Base-by-base conservation (phyloP, 2,888 invertebrate genomes). In the Drosophila parthenogenetica region DNA sequence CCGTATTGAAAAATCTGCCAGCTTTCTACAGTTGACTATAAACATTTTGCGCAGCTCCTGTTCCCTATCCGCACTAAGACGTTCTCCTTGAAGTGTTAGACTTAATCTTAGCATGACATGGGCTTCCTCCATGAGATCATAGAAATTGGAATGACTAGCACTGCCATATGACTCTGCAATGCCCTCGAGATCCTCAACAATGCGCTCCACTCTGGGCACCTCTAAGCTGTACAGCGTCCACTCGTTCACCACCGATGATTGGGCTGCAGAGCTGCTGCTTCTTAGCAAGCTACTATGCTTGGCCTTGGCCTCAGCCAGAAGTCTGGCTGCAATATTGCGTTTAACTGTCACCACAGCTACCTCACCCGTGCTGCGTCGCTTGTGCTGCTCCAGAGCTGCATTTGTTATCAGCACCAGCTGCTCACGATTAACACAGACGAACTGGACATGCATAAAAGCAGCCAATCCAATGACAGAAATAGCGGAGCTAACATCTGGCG, bases 211-310 rank as follows among this genome's bases (percentile, higher is more conserved):
- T 19, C 93, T 93, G 0, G 96, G 96, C 61, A 95, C 91, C 75
- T 94, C 94, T 49, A 97, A 90, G 25, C 94, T 95, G 89, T 96
- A 96, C n/a, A 96, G 91, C 0, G 96, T 96, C 95, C 96, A 95
- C 62, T 93, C 93, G 13, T 89, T 91, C 10, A 77, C 67, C 14
- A 86, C 74, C 17, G 79, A 79, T 5, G 82, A 77, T 0, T 79
- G 69, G 5, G 77, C 79, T 17, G 76, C 81, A 8, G 45, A 76
- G 67, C 69, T 77, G 54, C 71, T 82, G 61, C 79, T 86, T 35
- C 76, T 80, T 11, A 90, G 75, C 50, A 91, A 68, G 16, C 87
- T 90, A 57, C 82, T 90, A 58, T 91, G 91, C 68, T 91, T 91
- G 35, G 91, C 91, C 64, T 91, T 90, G 0, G 90, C 90, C 53